phyloP scores from a whole-genome alignment of 2,797 vertebrate species.

The Argentina silus region DNA sequence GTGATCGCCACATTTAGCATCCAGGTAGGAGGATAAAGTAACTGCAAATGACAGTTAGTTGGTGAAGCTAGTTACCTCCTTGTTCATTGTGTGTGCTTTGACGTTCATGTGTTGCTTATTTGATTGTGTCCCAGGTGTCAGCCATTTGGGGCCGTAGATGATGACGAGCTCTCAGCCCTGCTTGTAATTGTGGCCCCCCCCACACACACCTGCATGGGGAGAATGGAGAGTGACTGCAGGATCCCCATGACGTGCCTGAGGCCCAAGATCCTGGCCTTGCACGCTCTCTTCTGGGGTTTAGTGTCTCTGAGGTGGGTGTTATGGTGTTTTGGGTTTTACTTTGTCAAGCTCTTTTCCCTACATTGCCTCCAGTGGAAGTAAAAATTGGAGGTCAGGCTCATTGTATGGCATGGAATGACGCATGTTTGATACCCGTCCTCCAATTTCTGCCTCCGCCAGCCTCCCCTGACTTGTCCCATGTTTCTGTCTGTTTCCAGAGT shows the following conservation, averaged over 20 bases:
- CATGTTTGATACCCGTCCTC: no score
- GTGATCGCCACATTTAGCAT: no score
- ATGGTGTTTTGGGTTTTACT: not conserved
- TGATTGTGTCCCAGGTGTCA: not conserved
- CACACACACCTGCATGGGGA: conserved; percentile 10
- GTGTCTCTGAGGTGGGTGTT: conserved; percentile 76
- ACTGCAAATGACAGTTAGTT: not conserved
- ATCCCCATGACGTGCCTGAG: conserved; percentile 75
- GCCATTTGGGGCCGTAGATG: not conserved
- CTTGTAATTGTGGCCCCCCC: conserved; percentile 16
- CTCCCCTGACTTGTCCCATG: not conserved
- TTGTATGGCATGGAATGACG: no score
- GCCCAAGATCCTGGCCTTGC: conserved; percentile 73
- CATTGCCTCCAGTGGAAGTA: no score
- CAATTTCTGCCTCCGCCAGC: not conserved
- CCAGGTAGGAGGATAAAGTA: no score
- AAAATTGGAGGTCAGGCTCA: no score
- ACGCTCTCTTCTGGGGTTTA: conserved; percentile 79
- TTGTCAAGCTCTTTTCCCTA: not conserved
- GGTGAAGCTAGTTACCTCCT: not conserved
- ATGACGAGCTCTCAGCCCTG: not conserved
- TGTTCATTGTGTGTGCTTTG: not conserved
- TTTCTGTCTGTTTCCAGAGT: conserved; percentile 69
- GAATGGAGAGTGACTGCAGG: conserved; percentile 80
- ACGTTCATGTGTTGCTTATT: not conserved